Base-by-base conservation (phyloP, 2,797 vertebrate genomes). In the Helostoma temminkii region DNA sequence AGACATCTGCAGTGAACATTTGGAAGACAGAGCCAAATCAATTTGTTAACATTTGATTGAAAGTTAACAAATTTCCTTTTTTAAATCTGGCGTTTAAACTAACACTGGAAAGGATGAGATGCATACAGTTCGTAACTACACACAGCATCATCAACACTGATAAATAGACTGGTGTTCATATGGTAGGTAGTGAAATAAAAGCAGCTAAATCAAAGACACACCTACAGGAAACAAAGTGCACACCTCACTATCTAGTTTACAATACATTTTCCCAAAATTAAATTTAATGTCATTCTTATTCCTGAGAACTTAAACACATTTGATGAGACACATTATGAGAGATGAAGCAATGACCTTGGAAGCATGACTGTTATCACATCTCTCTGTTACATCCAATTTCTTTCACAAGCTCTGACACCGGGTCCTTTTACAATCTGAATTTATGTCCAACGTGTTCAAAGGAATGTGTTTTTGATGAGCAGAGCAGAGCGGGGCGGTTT, bases 281-380 rank as follows among this genome's bases (percentile, higher is more conserved):
- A 60, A 32, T 34, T 45, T 45, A 49, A 56, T 49, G 54, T n/a
- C 42, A 46, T 6, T 63, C 52, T 61, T 48, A 41, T 59, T 49
- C 41, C 37, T n/a, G 56, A 56, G 56, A 48, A 19, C 56, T 66
- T 66, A 34, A 25, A 74, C 76, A 74, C 52, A 25, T 76, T 50
- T 83, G 66, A 85, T 85, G 78, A 80, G 81, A 82, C 70, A 78
- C 76, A 71, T 85, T 37, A 46, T 12, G 16, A n/a, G 47, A 79
- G 63, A 61, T 15, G 50, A 42, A 64, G 71, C 55, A 6, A 36
- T 79, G 81, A 89, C 86, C 83, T 88, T 84, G 84, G 69, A 68
- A 71, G 66, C 57, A 8, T 58, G 22, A 48, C 62, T 24, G 52
- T 66, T 67, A 71, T 66, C 64, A 45, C 43, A 69, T 64, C 54